phyloP scores from a whole-genome alignment of 2,888 invertebrate species.

The Eurytoma adleriae region DNA sequence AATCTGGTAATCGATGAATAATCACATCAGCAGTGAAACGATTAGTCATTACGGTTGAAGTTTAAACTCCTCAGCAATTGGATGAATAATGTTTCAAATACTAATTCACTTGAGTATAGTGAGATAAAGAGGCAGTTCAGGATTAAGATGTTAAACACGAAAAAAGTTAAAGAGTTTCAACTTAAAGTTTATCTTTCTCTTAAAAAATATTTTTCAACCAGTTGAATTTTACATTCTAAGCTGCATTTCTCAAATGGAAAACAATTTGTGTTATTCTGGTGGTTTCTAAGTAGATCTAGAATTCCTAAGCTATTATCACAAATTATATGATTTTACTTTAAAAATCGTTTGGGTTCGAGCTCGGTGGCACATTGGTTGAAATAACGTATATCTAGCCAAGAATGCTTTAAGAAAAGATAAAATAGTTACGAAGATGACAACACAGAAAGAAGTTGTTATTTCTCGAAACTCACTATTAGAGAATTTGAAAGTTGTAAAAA shows the following conservation, averaged over 20 bases:
- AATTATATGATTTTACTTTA: constrained; percentile 42
- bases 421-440: too few relatives aligned
- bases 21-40: background rate
- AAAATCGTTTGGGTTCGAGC: constrained; percentile 17
- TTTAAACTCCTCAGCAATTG: background rate
- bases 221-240: constrained; percentile 16
- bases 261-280: constrained; percentile 18
- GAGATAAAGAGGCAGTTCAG: background rate
- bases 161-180: constrained; percentile 2
- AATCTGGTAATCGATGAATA: background rate
- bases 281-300: constrained; percentile 15
- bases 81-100: background rate
- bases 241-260: constrained; percentile 6
- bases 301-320: constrained; percentile 35
- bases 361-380: background rate
- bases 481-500: too few relatives aligned
- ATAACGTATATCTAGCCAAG: too few relatives aligned
- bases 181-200: background rate
- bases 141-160: background rate
- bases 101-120: background rate
- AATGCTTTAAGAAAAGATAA: constrained; percentile 11
- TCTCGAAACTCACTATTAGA: too few relatives aligned
- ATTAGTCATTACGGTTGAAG: constrained; percentile 8
- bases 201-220: background rate
- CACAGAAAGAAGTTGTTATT: too few relatives aligned